These are phyloP conservation scores for Kryphioiulus occultus DNA, from an alignment of 2,888 invertebrate genomes.

Conservation along the genomic window DNA sequence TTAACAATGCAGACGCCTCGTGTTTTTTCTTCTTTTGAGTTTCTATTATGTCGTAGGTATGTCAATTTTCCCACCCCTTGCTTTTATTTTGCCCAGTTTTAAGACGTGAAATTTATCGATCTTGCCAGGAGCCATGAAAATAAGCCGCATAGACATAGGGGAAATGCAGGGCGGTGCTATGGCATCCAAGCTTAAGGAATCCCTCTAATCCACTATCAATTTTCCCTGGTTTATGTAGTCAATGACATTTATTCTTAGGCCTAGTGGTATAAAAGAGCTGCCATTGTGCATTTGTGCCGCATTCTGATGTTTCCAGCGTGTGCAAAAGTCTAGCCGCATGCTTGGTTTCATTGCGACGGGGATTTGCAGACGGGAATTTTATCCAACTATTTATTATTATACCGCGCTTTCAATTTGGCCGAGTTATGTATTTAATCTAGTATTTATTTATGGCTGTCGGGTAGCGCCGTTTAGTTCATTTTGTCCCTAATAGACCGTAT, in stretches of 20 bases:
- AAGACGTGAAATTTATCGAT: conserved; percentile 16
- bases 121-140: not conserved
- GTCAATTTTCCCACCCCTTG: conserved; percentile 7
- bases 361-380: conserved; percentile 27
- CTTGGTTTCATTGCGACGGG: not conserved
- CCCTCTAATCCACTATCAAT: conserved; percentile 40
- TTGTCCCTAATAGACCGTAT: conserved; percentile 21
- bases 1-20: not conserved
- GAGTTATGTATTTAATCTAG: conserved; percentile 40
- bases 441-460: conserved; percentile 10
- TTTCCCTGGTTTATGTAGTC: conserved; percentile 39
- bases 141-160: not conserved
- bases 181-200: not conserved
- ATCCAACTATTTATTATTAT: conserved; percentile 3
- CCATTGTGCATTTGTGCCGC: not conserved
- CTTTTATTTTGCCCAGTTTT: not conserved
- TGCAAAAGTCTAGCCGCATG: not conserved
- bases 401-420: not conserved
- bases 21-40: not conserved
- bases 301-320: not conserved
- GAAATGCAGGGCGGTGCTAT: not conserved
- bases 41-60: not conserved
- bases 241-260: conserved; percentile 21
- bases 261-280: not conserved
- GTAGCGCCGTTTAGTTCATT: not conserved